Percentiles rank a stretch among this genome's conserved stretches.
These are phyloP conservation scores for Myotis daubentonii DNA, from an alignment of 2,797 vertebrate species.

Conservation along the genomic window DNA sequence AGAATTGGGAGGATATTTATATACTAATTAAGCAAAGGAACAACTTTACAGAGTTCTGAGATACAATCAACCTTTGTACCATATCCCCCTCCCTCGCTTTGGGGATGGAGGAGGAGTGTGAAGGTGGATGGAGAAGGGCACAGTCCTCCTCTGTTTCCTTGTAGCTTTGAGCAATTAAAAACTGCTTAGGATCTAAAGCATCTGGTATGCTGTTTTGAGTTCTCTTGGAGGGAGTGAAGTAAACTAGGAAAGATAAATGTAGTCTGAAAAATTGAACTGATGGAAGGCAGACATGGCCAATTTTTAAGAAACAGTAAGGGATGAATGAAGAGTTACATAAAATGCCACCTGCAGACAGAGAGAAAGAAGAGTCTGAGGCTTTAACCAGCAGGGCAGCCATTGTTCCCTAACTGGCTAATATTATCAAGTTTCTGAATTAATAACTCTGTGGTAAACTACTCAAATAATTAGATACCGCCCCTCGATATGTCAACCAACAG, in stretches of 20 bases:
- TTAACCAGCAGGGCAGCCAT: neutral
- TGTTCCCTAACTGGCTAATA: neutral
- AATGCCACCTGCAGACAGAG: neutral
- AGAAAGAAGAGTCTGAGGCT: neutral
- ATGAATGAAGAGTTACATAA: neutral
- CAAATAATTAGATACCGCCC: neutral
- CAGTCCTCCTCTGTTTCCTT: neutral
- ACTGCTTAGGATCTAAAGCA: neutral
- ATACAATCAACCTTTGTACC: neutral
- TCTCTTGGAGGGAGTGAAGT: neutral
- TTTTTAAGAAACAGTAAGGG: neutral
- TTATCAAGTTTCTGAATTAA: constrained; percentile 26
- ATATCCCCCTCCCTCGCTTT: neutral
- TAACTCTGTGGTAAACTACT: neutral
- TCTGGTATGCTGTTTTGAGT: neutral
- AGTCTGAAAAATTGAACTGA: neutral
- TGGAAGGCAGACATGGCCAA: neutral
- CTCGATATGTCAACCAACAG: neutral
- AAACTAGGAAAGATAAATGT: neutral
- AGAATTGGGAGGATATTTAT: neutral
- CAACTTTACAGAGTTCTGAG: neutral
- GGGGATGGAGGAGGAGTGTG: neutral
- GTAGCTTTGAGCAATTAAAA: neutral
- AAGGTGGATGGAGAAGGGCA: neutral
- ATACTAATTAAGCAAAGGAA: neutral